phyloP scores from a whole-genome alignment of 1,140 invertebrate species.

The Anagrus nilaparvatae region DNA sequence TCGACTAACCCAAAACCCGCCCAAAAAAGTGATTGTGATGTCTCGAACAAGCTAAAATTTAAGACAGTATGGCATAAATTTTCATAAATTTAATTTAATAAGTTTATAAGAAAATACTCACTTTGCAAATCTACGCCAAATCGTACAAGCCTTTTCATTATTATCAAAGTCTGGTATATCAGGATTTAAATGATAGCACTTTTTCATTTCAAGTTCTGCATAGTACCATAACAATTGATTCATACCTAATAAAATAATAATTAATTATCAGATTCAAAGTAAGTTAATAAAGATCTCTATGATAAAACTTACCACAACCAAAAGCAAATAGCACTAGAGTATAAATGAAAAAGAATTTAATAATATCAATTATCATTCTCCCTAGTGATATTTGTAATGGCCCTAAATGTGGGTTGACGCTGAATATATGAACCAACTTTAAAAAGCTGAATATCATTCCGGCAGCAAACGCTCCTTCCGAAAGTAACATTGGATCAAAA shows the following conservation, averaged over 20 bases:
- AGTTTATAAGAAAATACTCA: too few species aligned
- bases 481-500: conserved; percentile 87
- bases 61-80: too few species aligned
- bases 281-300: neutral
- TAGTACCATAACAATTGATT: conserved; percentile 95
- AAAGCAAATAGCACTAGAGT: conserved; percentile 82
- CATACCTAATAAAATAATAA: conserved; percentile 44
- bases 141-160: conserved; percentile 70
- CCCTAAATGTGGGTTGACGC: conserved; percentile 87
- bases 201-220: conserved; percentile 75
- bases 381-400: conserved; percentile 82
- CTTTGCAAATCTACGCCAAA: conserved; percentile 81
- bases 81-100: too few species aligned
- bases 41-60: conserved; percentile 80
- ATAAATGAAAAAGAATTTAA: conserved; percentile 91
- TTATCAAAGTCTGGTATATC: conserved; percentile 64
- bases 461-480: conserved; percentile 88
- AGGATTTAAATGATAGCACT: conserved; percentile 66
- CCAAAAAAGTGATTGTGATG: conserved; percentile 90
- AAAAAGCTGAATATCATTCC: conserved; percentile 91
- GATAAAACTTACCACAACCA: conserved; percentile 59
- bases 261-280: conserved; percentile 8
- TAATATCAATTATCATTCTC: conserved; percentile 86
- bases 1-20: conserved; percentile 87
- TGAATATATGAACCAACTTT: conserved; percentile 92